A percentile compares a stretch with the other conserved stretches of the same genome.
Evolutionary conservation across 2,888 invertebrate genomes (phyloP).

Genomic region (Nephrocerus scutellatus): DNA sequence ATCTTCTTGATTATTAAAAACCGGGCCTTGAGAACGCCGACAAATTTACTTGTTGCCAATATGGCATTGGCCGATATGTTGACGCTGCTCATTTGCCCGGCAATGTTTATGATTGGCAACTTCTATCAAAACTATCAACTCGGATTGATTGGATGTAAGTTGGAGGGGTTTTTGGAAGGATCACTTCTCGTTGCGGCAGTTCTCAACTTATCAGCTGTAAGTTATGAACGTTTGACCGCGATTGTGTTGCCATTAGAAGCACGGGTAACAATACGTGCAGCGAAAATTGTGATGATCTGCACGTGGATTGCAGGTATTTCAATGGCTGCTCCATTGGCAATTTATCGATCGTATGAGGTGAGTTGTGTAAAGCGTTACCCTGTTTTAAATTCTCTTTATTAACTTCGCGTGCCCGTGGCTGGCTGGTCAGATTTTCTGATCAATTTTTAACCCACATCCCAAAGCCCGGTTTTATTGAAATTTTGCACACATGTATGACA

Average conservation of each 20-base stretch:
- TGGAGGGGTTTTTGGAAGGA: slow-evolving; percentile 71
- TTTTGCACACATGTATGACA: too few relatives aligned
- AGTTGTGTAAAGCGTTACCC: slow-evolving; percentile 15
- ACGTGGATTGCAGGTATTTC: slow-evolving; percentile 62
- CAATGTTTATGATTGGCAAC: slow-evolving; percentile 67
- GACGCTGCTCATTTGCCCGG: slow-evolving; percentile 62
- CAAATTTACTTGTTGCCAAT: slow-evolving; percentile 67
- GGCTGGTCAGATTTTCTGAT: too few relatives aligned
- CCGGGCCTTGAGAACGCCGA: slow-evolving; percentile 59
- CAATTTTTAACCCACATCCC: too few relatives aligned
- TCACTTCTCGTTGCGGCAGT: slow-evolving; percentile 68
- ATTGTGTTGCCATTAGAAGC: slow-evolving; percentile 68
- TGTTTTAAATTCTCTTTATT: not conserved
- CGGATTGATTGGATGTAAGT: slow-evolving; percentile 65
- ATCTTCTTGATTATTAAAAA: slow-evolving; percentile 58
- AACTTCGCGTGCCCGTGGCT: too few relatives aligned
- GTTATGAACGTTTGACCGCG: slow-evolving; percentile 75
- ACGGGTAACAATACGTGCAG: slow-evolving; percentile 57
- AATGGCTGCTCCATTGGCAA: slow-evolving; percentile 59
- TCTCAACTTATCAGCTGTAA: slow-evolving; percentile 68
- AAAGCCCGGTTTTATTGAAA: too few relatives aligned
- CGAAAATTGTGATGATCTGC: slow-evolving; percentile 57
- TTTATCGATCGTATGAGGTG: slow-evolving; percentile 59
- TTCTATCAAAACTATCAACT: slow-evolving; percentile 73
- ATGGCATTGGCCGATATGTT: slow-evolving; percentile 66